A percentile compares a stretch with the other conserved stretches of the same genome.
phyloP scores from a whole-genome alignment of 2,888 invertebrate species.

The Aleiodes testaceus region DNA sequence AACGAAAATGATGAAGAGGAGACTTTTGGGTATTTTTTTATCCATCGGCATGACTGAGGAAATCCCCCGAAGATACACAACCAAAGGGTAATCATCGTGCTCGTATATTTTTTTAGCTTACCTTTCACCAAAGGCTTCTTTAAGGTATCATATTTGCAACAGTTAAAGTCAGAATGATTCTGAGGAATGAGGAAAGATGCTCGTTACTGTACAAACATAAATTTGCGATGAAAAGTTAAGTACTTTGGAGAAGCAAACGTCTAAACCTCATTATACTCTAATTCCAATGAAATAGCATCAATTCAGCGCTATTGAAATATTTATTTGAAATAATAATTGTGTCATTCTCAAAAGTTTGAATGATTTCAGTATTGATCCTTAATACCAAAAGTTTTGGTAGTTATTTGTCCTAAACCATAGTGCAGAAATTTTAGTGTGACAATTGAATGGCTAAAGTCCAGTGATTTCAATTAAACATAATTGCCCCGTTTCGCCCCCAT shows the following conservation, averaged over 20 bases:
- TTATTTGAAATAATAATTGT: neutral
- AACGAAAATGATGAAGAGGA: constrained; percentile 1
- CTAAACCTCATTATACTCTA: constrained; percentile 12
- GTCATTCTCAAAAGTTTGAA: neutral
- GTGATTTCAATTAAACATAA: constrained; percentile 21
- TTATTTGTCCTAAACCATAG: constrained; percentile 19
- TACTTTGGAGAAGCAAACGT: neutral
- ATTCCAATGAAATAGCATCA: constrained; percentile 1
- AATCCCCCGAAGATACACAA: neutral
- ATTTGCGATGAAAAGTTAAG: constrained; percentile 3
- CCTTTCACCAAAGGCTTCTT: neutral
- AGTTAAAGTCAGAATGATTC: constrained; percentile 23
- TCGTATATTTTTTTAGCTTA: constrained; percentile 21
- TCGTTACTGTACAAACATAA: constrained; percentile 21
- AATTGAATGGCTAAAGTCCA: constrained; percentile 23
- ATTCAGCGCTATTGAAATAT: neutral
- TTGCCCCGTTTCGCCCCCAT: neutral
- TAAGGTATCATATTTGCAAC: constrained; percentile 25
- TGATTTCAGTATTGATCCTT: constrained; percentile 17
- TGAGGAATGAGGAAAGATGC: constrained; percentile 18
- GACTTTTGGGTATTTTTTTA: constrained; percentile 1
- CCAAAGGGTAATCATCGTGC: constrained; percentile 17
- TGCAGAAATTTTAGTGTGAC: constrained; percentile 16
- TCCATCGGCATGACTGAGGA: neutral
- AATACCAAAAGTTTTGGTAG: constrained; percentile 7